Conservation (phyloP, 2,797 vertebrate genomes). For the Trachops cirrhosus region DNA sequence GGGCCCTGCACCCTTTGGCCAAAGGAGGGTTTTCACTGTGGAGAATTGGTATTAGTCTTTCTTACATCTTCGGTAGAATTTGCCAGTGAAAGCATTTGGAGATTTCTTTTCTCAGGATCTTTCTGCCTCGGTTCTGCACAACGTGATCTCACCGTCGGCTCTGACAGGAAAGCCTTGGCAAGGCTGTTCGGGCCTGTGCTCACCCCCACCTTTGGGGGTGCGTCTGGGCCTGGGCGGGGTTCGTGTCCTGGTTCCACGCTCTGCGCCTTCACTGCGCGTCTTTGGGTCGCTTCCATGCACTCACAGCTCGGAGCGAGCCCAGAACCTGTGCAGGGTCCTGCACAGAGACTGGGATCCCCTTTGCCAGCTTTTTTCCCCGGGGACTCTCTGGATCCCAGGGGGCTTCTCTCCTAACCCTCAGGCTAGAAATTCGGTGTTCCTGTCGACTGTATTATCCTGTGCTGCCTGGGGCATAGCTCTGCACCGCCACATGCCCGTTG, state of each 20-base stretch:
- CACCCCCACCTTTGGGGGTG: no score
- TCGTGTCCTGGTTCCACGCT: background rate
- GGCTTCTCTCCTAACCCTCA: background rate
- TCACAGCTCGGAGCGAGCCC: background rate
- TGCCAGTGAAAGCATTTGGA: background rate
- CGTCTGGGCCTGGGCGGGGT: background rate
- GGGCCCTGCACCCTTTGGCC: fast-evolving
- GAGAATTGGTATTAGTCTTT: background rate
- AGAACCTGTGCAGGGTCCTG: background rate
- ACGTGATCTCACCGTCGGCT: fast-evolving
- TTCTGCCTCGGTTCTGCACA: background rate
- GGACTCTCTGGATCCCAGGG: background rate
- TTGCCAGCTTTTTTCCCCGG: background rate
- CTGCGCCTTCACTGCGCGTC: fast-evolving
- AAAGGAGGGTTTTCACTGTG: background rate
- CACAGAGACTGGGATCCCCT: background rate
- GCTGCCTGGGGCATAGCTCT: background rate
- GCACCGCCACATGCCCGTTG: fast-evolving
- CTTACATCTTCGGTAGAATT: background rate
- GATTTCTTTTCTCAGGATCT: background rate
- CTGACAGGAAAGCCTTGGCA: fast-evolving
- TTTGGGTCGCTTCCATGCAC: background rate
- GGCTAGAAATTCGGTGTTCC: background rate
- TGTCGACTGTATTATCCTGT: background rate
- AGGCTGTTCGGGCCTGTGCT: fast-evolving